Evolutionary conservation across 2,888 invertebrate genomes (phyloP), one percentile per base, ranked within the genome.

Genomic region (Conistra vaccinii): DNA sequence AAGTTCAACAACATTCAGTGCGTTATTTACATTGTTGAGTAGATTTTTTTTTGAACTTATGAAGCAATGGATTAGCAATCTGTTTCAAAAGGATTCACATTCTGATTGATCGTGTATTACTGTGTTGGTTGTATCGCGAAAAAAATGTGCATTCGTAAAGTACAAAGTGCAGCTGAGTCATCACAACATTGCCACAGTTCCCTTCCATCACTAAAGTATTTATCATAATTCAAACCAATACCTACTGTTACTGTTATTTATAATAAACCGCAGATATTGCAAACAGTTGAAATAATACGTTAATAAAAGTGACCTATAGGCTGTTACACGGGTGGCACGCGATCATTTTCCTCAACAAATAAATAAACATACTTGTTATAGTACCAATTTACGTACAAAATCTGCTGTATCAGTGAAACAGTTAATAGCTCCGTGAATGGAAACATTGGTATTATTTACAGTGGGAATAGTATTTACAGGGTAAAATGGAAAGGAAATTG

Each of bases 181-280:
- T 58, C 45, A 26, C 32, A 45, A 61, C 14, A 45, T 32, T 23
- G 26, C 29, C 32, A 32, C 20, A 39, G 29, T 53, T 65, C 26
- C n/a, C 51, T 48, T 39, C 20, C 42, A 58, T 4, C 51, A n/a
- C 20, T 45, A 26, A 60, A 60, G 17, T 39, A 12, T 0, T 55
- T 32, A 39, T 81, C 39, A 55, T 26, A 45, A 60, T 35, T 65
- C 7, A 14, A 55, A 51, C 2, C 14, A 57, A 42, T 42, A 29
- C n/a, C 23, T 62, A 57, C 39, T 2, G 39, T 32, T 55, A 17
- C 4, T 42, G 20, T 29, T 76, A 68, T 45, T 26, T 76, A 77
- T 60, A 76, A 10, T 23, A 42, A 82, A 53, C 83, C 58, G 48
- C 78, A 79, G 55, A 68, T 63, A 68, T 68, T n/a, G 6, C 29